Evolutionary conservation across 1,140 invertebrate genomes (phyloP).

Genomic region (Sinella curviseta): DNA sequence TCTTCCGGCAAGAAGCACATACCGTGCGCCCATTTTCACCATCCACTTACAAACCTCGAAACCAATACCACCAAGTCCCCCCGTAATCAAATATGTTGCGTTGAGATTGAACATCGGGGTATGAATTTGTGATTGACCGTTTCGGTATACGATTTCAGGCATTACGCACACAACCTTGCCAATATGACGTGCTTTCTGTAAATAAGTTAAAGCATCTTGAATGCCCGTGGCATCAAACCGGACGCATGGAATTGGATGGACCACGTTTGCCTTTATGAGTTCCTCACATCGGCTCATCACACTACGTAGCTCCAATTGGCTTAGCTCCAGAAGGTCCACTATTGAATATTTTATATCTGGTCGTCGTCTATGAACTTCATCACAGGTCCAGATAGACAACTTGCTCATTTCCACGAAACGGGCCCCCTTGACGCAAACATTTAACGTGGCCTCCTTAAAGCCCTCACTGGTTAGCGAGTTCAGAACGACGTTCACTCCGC

Average conservation of each 20-base stretch:
- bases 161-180: neutral
- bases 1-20: neutral
- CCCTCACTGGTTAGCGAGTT: neutral
- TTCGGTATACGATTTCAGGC: neutral
- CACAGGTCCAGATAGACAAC: neutral
- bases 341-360: neutral
- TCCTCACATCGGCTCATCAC: neutral
- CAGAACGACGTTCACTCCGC: neutral
- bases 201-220: neutral
- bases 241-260: neutral
- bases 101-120: neutral
- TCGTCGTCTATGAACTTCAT: neutral
- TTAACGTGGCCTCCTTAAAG: slow-evolving; percentile 4
- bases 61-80: neutral
- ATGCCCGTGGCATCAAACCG: neutral
- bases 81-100: neutral
- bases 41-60: neutral
- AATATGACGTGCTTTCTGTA: neutral
- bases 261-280: neutral
- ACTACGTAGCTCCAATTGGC: neutral
- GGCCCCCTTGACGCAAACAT: neutral
- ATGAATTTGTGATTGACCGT: neutral
- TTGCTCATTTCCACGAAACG: neutral
- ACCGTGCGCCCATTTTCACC: neutral
- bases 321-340: neutral